Base-by-base conservation (phyloP, 1,140 invertebrate species). In the Drosophila takahashii region DNA sequence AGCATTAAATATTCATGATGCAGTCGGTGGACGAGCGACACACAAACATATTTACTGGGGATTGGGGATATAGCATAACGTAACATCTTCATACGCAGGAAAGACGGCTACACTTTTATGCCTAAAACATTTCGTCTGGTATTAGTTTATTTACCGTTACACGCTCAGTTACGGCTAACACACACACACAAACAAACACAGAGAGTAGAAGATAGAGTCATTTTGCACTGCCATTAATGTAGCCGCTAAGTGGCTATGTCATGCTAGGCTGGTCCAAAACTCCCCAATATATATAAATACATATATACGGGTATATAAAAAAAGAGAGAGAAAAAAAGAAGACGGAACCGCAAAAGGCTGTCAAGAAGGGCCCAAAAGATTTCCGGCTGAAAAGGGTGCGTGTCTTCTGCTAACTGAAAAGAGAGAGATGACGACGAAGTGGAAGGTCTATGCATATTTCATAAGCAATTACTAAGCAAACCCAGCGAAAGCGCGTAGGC, bases 101-200 rank as follows among this genome's bases (percentile, higher is more conserved):
- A 87, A 76, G 78, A 71, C 73, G 58, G 80, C 80, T 76, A 67
- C 44, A 57, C 57, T 81, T 81, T 81, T 81, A 83, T 83, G 69
- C 62, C 75, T 42, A 45, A 36, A 42, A 51, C 59, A 67, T 67
- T 67, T 65, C 64, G 64, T 72, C 48, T 69, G 60, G 79, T 72
- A 87, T 83, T 89, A 87, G 83, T 87, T 87, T 87, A 87, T 87
- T 83, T 83, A 86, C 70, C 79, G 83, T 89, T 89, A 87, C 84
- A 89, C 79, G 83, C 83, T 87, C 84, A 87, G 83, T 87, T 87
- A 65, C 44, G 36, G 59, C 36, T 66, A 77, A 27, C 27, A 10
- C 29, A 48, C 0, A 22, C 10, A 47, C 32, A 15, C 27, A n/a
- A 18, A 32, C 15, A 34, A 18, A 52, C 26, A 15, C 27, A 27